These are phyloP conservation scores for Macrobrachium nipponense DNA, from an alignment of 1,140 invertebrate species.

Conservation along the genomic window DNA sequence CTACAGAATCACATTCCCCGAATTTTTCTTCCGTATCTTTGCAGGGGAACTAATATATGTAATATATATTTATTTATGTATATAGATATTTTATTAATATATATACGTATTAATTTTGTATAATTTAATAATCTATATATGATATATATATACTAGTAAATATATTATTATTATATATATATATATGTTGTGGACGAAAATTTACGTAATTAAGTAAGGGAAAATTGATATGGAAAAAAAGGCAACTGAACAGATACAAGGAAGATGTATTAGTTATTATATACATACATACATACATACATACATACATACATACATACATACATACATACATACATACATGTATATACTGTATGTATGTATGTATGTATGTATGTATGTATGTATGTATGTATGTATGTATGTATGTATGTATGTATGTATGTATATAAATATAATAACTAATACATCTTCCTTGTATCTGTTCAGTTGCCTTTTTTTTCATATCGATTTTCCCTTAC, in stretches of 20 bases:
- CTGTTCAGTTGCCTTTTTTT: no score
- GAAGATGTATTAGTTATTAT: neutral
- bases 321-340: neutral
- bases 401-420: neutral
- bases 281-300: neutral
- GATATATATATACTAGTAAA: no score
- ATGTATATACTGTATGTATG: neutral
- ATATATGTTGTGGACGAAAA: neutral
- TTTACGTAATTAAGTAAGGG: no score
- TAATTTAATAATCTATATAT: no score
- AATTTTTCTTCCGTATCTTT: no score
- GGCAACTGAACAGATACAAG: no score
- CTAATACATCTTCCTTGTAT: no score
- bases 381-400: neutral
- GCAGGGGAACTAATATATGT: neutral
- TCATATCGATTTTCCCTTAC: no score
- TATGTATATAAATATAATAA: neutral
- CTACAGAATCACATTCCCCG: no score
- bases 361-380: neutral
- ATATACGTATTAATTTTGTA: no score
- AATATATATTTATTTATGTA: neutral
- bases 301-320: neutral
- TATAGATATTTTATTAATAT: no score
- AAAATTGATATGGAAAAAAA: no score
- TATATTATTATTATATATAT: neutral